Evolutionary conservation across 2,797 vertebrate species (phyloP).

Genomic region (Champsocephalus esox): DNA sequence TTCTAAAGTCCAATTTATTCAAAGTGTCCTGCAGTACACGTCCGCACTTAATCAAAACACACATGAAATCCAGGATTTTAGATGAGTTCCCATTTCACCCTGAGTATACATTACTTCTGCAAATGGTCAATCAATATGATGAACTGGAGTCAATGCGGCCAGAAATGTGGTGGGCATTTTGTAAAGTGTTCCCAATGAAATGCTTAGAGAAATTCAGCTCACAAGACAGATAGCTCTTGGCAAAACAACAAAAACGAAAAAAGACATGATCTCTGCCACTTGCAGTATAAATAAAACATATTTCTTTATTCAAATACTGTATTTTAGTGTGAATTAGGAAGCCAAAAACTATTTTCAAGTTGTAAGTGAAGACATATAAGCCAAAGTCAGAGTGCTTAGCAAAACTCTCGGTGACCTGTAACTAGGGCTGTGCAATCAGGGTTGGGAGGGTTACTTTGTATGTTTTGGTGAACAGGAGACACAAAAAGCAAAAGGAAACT

Average conservation of each 20-base stretch:
- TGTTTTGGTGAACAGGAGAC: no score
- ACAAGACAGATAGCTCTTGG: constrained; percentile 32
- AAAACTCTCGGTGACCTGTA: constrained; percentile 28
- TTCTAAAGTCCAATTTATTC: constrained; percentile 20
- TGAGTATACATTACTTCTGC: constrained; percentile 28
- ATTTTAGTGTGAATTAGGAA: constrained; percentile 53
- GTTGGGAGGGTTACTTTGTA: no score
- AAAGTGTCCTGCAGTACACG: constrained; percentile 20
- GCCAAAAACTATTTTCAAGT: constrained; percentile 37
- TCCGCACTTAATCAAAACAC: constrained; percentile 26
- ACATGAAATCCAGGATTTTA: constrained; percentile 14
- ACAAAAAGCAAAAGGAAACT: no score
- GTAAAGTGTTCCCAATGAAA: constrained; percentile 37
- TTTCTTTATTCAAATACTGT: constrained; percentile 34
- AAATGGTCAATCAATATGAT: constrained; percentile 48
- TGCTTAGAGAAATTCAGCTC: constrained; percentile 42
- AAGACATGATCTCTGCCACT: constrained; percentile 60
- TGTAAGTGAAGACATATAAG: constrained; percentile 26
- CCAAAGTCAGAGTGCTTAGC: constrained; percentile 41
- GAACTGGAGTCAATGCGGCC: constrained; percentile 35
- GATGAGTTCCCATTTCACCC: constrained; percentile 21
- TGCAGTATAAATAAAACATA: constrained; percentile 50
- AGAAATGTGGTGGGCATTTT: constrained; percentile 43
- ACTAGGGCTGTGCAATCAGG: background rate
- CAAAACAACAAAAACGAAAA: constrained; percentile 29